Base-by-base conservation (phyloP, 2,113 vertebrate genomes). In the Equus przewalskii region DNA sequence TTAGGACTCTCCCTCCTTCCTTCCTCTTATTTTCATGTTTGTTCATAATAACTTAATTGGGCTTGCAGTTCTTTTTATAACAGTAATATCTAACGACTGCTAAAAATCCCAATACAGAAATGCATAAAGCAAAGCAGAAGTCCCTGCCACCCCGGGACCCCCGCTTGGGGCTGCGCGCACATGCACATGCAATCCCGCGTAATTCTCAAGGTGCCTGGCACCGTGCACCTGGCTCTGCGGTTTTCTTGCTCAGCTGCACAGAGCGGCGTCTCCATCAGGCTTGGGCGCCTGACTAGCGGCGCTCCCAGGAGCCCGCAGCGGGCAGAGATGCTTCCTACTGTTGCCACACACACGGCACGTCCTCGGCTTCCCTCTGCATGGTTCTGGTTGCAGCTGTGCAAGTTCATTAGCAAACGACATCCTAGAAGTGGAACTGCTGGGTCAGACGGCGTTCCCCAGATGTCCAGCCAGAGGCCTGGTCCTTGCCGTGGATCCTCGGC, bases 171-270 rank as follows among this genome's bases (percentile, higher is more conserved):
- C 83, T 21, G 46, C n/a, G 7, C 1, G 12, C 5, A 6, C 0
- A 0, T 2, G 18, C 1, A 0, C 0, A 3, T 14, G 1, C 4
- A 2, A 10, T 12, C 15, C 1, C 1, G 10, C 6, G 0, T 1
- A 4, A 1, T 5, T 30, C 56, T 8, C 0, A 8, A 7, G 15
- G 21, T 2, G 2, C 22, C 87, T 22, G 1, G n/a, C 78, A 3
- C 36, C 0, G 0, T 0, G 24, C 28, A 0, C 7, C 46, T 44
- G 9, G 12, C 13, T 30, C 15, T 19, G 62, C 1, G 7, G 5
- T 2, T 10, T 30, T 41, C 49, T 58, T 1, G 30, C 30, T 10
- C 51, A 33, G 26, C 28, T 30, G 46, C 10, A 1, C 44, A 56
- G 26, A 28, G 3, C 51, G 15, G 46, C 18, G 5, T 30, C 26